phyloP scores from a whole-genome alignment of 2,797 vertebrate species.

The Sebastes taczanowskii region DNA sequence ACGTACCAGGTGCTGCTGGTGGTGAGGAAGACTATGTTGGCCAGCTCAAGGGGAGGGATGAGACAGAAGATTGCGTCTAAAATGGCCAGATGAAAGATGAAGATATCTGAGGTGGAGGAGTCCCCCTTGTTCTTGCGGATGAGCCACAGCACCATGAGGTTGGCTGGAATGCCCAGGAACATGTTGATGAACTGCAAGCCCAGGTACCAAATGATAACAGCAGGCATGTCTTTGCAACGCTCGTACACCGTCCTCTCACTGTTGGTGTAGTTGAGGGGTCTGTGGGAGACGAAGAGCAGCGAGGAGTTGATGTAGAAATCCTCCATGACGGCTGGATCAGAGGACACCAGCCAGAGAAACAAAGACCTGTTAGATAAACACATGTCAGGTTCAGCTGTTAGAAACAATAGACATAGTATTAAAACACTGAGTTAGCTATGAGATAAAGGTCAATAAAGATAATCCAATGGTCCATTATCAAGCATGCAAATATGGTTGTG shows the following conservation, averaged over 20 bases:
- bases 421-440: not conserved
- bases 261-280: slow-evolving; percentile 44
- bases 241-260: slow-evolving; percentile 54
- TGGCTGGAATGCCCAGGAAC: slow-evolving; percentile 83
- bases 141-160: slow-evolving; percentile 83
- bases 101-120: slow-evolving; percentile 82
- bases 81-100: slow-evolving; percentile 79
- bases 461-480: not conserved
- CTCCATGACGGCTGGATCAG: slow-evolving; percentile 55
- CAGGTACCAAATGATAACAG: slow-evolving; percentile 76
- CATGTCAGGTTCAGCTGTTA: not conserved
- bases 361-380: slow-evolving; percentile 20
- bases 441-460: not conserved
- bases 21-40: slow-evolving; percentile 74
- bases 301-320: slow-evolving; percentile 65
- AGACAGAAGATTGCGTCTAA: slow-evolving; percentile 81
- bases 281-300: slow-evolving; percentile 47
- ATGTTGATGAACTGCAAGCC: slow-evolving; percentile 81
- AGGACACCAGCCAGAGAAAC: not conserved
- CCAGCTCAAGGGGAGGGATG: slow-evolving; percentile 78
- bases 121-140: slow-evolving; percentile 76
- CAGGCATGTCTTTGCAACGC: slow-evolving; percentile 67
- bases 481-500: not conserved
- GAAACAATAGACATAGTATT: not conserved
- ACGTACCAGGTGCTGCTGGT: slow-evolving; percentile 71